A percentile compares a stretch with the other conserved stretches of the same genome.
Evolutionary conservation across 2,797 vertebrate species (phyloP).

Genomic region (Tympanoctomys barrerae): DNA sequence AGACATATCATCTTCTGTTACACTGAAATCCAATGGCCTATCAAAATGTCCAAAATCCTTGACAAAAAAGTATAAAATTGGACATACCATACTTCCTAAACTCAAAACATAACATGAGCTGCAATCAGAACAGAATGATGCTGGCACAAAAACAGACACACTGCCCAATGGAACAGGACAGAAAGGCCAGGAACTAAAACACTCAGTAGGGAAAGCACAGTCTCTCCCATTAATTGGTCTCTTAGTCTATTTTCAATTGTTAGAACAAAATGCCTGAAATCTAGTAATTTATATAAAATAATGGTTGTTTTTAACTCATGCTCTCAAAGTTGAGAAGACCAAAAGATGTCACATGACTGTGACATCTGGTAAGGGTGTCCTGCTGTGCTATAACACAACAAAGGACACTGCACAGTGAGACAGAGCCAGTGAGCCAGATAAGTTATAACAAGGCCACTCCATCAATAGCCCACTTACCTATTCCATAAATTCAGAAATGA

Average conservation of each 20-base stretch:
- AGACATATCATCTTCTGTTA: not conserved
- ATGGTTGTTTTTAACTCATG: not conserved
- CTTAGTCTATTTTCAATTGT: too few species aligned
- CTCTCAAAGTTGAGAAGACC: not conserved
- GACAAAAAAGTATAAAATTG: not conserved
- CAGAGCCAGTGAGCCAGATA: not conserved
- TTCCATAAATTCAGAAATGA: not conserved
- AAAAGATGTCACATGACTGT: not conserved
- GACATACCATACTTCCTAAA: not conserved
- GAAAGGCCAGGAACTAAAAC: not conserved
- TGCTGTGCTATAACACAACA: not conserved
- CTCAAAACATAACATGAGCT: not conserved
- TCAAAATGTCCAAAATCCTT: not conserved
- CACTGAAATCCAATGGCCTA: not conserved
- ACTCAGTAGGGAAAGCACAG: not conserved
- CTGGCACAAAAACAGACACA: not conserved
- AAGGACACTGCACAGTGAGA: not conserved
- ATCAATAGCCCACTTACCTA: not conserved
- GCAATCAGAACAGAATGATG: not conserved
- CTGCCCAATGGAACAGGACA: not conserved
- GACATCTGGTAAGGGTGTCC: not conserved
- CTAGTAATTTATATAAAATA: not conserved
- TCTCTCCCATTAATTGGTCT: not conserved
- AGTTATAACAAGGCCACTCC: not conserved
- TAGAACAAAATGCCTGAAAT: not conserved